phyloP scores from a whole-genome alignment of 2,113 vertebrate genomes.

The Tympanuchus pallidicinctus region DNA sequence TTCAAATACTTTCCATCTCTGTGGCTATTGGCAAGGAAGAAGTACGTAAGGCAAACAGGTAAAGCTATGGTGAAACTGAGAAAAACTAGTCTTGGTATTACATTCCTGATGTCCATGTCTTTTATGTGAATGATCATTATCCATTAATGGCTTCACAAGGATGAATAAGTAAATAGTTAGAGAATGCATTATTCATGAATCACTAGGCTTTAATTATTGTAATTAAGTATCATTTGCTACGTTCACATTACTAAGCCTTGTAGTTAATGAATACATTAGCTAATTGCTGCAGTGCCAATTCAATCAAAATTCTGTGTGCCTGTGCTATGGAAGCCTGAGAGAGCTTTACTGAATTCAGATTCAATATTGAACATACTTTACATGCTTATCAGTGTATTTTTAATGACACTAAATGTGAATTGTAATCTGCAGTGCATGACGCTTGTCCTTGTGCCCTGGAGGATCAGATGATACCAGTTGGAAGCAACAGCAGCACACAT shows the following conservation, averaged over 20 bases:
- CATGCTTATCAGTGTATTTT: conserved; percentile 51
- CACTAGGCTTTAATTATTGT: conserved; percentile 71
- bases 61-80: not conserved
- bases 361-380: conserved; percentile 48
- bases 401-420: conserved; percentile 40
- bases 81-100: not conserved
- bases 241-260: conserved; percentile 56
- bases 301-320: conserved; percentile 30
- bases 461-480: not conserved
- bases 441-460: conserved; percentile 33
- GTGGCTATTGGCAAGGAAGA: not conserved
- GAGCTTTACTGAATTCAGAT: conserved; percentile 48
- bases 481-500: not conserved
- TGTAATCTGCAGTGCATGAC: not conserved
- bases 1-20: not conserved
- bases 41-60: not conserved
- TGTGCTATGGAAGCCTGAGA: conserved; percentile 31
- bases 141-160: conserved; percentile 36
- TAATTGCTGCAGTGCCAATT: conserved; percentile 42
- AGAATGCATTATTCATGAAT: conserved; percentile 70
- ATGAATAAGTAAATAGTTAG: conserved; percentile 65
- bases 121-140: conserved; percentile 58
- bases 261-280: conserved; percentile 67
- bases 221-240: conserved; percentile 68
- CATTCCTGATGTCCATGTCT: conserved; percentile 27